Base-by-base conservation (phyloP, 2,888 invertebrate genomes). In the Eumerus sabulonum region DNA sequence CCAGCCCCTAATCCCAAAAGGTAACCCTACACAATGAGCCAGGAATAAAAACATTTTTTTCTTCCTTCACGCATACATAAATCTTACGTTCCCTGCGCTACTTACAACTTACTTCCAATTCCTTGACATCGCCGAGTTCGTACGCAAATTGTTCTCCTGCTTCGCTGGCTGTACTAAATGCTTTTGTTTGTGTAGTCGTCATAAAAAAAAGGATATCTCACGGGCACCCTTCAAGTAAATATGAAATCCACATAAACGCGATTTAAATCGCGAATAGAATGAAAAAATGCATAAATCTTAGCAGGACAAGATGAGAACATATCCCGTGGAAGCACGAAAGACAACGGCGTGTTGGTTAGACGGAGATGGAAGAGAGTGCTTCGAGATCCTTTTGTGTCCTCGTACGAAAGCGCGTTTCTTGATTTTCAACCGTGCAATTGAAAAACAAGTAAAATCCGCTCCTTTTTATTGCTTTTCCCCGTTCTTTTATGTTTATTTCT, bases 401-500 rank as follows among this genome's bases (percentile, higher is more conserved):
- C 42, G 13, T 19, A 62, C 36, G 17, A 42, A 18, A 63, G 53
- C 59, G 27, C 45, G n/a, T 35, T 51, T 36, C 54, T 50, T 35
- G 40, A 50, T 51, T 62, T 57, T 67, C 19, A 53, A 67, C 63
- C 63, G 53, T 50, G 53, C 44, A 73, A 57, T 27, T 7, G 27
- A 7, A 27, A 27, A 27, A 27, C 27, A 27, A 27, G 27, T 27
- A 27, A 27, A 27, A 27, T 27, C 27, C 27, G 27, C 40, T 40
- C 18, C 51, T 56, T 53, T 62, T 57, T 77, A 64, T 64, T 73
- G 50, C 59, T 76, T 51, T 56, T 76, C 67, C 42, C 40, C n/a
- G 64, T 36, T 57, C 81, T 62, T 81, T 81, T 81, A 76, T 81
- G 56, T 71, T 81, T 81, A 81, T 76, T 81, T 76, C 57, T 48